These are phyloP conservation scores for Hemicordylus capensis DNA, from an alignment of 2,113 vertebrate species.

Conservation along the genomic window DNA sequence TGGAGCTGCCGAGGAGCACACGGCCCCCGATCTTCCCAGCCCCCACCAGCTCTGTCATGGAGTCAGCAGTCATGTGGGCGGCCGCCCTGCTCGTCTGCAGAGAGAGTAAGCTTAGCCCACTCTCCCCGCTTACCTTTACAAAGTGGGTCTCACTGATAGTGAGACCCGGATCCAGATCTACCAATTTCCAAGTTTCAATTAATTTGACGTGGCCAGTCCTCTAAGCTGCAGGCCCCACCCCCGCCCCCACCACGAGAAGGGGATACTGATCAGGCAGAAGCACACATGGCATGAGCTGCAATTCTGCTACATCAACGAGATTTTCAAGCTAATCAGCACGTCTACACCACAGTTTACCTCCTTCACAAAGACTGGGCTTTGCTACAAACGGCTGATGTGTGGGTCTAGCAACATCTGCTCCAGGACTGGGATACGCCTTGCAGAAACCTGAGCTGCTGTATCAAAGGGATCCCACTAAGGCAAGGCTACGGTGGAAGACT, in stretches of 20 bases:
- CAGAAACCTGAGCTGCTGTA: background rate
- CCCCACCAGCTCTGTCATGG: too few relatives aligned
- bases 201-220: background rate
- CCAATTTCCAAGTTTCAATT: background rate
- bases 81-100: too few relatives aligned
- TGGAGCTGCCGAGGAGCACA: too few relatives aligned
- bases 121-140: too few relatives aligned
- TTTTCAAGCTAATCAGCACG: background rate
- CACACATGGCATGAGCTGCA: background rate
- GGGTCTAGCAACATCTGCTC: background rate
- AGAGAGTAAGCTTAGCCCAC: too few relatives aligned
- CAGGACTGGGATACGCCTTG: background rate
- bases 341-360: background rate
- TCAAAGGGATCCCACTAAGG: background rate
- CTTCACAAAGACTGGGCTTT: background rate
- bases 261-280: background rate
- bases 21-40: too few relatives aligned
- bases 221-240: background rate
- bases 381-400: background rate
- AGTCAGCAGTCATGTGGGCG: too few relatives aligned
- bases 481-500: background rate
- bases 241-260: too few relatives aligned
- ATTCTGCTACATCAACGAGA: background rate
- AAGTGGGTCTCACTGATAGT: too few relatives aligned
- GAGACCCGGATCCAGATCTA: too few relatives aligned